Evolutionary conservation across 2,888 invertebrate genomes (phyloP), one percentile per base, ranked within the genome.

Genomic region (Epinotia demarniana): DNA sequence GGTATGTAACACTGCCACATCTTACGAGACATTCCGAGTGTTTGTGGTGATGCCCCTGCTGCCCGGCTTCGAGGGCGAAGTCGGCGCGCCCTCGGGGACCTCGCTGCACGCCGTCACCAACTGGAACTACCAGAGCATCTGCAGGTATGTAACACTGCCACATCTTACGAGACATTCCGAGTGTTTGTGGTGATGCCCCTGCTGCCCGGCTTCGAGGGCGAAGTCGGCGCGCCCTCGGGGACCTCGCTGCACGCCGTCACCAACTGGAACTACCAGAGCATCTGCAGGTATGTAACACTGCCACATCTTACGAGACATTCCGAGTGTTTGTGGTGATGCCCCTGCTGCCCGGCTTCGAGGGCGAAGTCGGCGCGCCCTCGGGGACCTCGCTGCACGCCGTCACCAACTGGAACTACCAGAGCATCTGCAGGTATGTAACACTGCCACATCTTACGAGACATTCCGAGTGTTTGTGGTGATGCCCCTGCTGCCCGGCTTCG

Each of bases 191-290:
- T 99, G 80, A 97, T 99, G 96, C 99, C 99, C 1, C 92, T 99
- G 8, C 90, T 99, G 84, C 99, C 99, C 0, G 99, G 98, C 16
- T 99, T 99, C 91, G 99, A 99, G 91, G 99, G 99, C 0, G 99
- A 99, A 93, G 97, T 99, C 72, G 99, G 99, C 0, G 98, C 96
- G 0, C 95, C 96, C 1, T 96, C 97, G 9, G 99, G 99, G 0
- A 97, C 97, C 19, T 97, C 99, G 0, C 95, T 99, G 18, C 97
- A 98, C 84, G 98, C 99, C 3, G 97, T 99, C 83, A 98, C 98
- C 0, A 98, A 99, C 87, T 99, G 99, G 99, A 99, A 99, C 92
- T 99, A 99, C 86, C 96, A 97, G 75, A 99, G 99, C 18, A 98
- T 99, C 80, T 97, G 97, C 82, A 96, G 98, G 97, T 97, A 85